Evolutionary conservation across 2,113 vertebrate species (phyloP).

Genomic region (Illadopsis cleaveri): DNA sequence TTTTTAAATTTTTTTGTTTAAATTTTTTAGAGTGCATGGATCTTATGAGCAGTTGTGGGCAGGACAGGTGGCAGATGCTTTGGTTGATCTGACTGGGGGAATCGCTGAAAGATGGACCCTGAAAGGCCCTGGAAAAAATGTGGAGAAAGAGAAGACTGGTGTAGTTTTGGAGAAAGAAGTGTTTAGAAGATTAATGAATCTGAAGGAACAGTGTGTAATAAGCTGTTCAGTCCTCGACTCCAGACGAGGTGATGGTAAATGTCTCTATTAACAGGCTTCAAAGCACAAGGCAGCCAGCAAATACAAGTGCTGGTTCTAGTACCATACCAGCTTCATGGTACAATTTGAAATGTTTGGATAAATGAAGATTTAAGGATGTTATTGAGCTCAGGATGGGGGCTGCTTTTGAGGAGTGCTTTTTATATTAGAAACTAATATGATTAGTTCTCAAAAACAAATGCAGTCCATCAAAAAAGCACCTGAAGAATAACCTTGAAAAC

Average conservation of each 20-base stretch:
- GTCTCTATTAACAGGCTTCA: neutral
- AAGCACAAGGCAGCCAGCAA: neutral
- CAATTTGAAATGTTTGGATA: neutral
- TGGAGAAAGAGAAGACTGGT: constrained; percentile 42
- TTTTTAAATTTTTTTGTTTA: neutral
- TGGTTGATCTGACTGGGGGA: constrained; percentile 91
- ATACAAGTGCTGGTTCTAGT: neutral
- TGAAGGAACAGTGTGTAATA: constrained; percentile 84
- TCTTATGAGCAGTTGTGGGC: constrained; percentile 94
- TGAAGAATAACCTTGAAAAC: neutral
- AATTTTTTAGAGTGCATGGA: constrained; percentile 80
- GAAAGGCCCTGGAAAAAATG: constrained; percentile 41
- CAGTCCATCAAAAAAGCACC: neutral
- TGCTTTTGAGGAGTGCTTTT: neutral
- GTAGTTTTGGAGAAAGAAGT: constrained; percentile 60
- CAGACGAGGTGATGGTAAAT: constrained; percentile 73
- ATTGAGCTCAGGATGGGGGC: neutral
- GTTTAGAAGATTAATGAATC: constrained; percentile 75
- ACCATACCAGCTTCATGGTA: neutral
- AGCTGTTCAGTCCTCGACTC: constrained; percentile 88
- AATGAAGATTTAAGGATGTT: neutral
- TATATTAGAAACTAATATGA: neutral
- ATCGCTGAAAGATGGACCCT: constrained; percentile 88
- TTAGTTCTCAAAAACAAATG: neutral
- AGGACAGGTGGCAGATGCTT: constrained; percentile 91